These are phyloP conservation scores for Sphyrna mokarran DNA, from an alignment of 2,113 vertebrate species.

Conservation along the genomic window DNA sequence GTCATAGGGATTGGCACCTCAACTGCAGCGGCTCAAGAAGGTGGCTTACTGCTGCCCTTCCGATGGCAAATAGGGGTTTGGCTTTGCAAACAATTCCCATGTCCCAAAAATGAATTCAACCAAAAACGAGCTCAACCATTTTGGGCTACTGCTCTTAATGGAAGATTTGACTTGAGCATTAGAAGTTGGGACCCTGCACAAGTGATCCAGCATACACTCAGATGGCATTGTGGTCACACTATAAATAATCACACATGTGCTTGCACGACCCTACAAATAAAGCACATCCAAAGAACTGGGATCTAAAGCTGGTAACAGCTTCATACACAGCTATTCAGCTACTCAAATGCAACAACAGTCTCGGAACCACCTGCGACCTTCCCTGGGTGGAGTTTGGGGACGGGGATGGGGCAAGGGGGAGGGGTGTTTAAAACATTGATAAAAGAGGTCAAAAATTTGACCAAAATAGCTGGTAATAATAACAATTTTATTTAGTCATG, in stretches of 20 bases:
- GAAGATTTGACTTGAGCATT: neutral
- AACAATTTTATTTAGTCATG: neutral
- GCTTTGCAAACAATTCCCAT: neutral
- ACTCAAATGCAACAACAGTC: neutral
- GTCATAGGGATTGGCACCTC: no score
- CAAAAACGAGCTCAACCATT: neutral
- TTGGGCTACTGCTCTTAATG: neutral
- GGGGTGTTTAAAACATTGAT: neutral
- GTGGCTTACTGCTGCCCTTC: neutral
- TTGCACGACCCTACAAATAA: no score
- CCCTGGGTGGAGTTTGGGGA: no score
- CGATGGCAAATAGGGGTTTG: neutral
- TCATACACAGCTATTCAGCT: neutral
- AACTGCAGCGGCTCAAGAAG: neutral
- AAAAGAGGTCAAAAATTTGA: neutral
- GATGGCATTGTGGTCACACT: neutral
- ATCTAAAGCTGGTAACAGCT: neutral
- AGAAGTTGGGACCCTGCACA: neutral
- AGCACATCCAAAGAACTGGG: neutral
- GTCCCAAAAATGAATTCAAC: neutral
- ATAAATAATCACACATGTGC: neutral
- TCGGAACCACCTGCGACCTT: neutral
- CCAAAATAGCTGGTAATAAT: neutral
- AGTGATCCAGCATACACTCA: neutral
- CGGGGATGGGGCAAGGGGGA: no score